These are phyloP conservation scores for Athalia cordata DNA, from an alignment of 2,888 invertebrate species.

Conservation along the genomic window DNA sequence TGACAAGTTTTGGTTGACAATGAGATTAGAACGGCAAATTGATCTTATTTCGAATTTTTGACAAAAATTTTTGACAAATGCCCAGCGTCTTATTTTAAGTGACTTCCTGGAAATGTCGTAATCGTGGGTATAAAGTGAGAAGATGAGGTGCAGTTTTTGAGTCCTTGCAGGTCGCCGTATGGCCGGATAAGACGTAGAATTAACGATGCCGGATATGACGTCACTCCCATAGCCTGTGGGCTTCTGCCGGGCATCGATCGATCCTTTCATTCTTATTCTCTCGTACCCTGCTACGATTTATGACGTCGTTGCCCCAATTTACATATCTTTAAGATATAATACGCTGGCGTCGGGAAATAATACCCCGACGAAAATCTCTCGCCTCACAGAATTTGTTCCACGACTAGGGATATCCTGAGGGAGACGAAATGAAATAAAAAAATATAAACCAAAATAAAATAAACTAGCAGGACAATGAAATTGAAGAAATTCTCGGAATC, in stretches of 20 bases:
- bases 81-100: too few relatives aligned
- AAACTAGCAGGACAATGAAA: too few relatives aligned
- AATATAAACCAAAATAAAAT: too few relatives aligned
- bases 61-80: too few relatives aligned
- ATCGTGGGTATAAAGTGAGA: not conserved
- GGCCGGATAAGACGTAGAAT: conserved; percentile 32
- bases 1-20: too few relatives aligned
- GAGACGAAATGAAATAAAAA: too few relatives aligned
- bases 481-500: too few relatives aligned
- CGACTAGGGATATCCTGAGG: not conserved
- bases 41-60: too few relatives aligned
- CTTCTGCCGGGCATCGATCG: conserved; percentile 40
- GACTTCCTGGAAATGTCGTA: too few relatives aligned
- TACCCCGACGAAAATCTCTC: conserved; percentile 17
- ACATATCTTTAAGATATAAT: conserved; percentile 40
- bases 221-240: conserved; percentile 36
- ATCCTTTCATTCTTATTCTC: conserved; percentile 43
- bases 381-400: conserved; percentile 8
- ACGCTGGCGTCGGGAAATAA: conserved; percentile 34
- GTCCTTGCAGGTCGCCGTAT: not conserved
- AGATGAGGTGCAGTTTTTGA: not conserved
- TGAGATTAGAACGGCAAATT: too few relatives aligned
- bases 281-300: conserved; percentile 30
- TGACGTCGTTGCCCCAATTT: conserved; percentile 44
- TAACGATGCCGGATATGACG: conserved; percentile 42